phyloP scores from a whole-genome alignment of 2,888 invertebrate species.

The Drosophila leonis region DNA sequence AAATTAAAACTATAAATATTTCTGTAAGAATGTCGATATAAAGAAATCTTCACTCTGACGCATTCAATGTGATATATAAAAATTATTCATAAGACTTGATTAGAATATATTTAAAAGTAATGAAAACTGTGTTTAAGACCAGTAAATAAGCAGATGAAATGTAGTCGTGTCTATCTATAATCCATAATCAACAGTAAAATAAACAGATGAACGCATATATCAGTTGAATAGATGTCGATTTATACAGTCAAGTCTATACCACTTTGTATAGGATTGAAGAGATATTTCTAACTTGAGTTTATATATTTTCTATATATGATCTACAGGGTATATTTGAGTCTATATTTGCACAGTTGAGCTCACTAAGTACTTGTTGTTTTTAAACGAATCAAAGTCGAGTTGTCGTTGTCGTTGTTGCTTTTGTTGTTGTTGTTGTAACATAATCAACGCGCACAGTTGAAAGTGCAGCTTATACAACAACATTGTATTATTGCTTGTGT shows the following conservation, averaged over 20 bases:
- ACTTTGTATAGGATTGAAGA: not conserved
- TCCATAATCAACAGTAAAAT: not conserved
- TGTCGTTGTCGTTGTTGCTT: constrained; percentile 6
- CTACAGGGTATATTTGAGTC: constrained; percentile 22
- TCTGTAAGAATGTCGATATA: not conserved
- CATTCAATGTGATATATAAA: too few relatives aligned
- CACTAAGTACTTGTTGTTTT: constrained; percentile 12
- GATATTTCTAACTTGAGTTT: not conserved
- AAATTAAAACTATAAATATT: not conserved
- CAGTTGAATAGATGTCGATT: not conserved
- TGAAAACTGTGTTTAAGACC: not conserved
- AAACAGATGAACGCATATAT: not conserved
- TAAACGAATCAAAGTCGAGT: constrained; percentile 61
- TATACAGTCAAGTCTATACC: too few relatives aligned
- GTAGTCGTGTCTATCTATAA: not conserved
- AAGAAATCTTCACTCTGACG: too few relatives aligned
- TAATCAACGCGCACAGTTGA: constrained; percentile 62
- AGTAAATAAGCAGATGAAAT: not conserved
- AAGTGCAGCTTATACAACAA: constrained; percentile 58
- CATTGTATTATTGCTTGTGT: constrained; percentile 9
- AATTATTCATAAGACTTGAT: not conserved
- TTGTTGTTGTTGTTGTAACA: constrained; percentile 51
- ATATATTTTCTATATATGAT: not conserved
- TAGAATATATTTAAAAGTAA: not conserved
- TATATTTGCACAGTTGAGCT: not conserved